These are phyloP conservation scores for Bhutanitis thaidina DNA, from an alignment of 2,888 invertebrate species.

Conservation along the genomic window DNA sequence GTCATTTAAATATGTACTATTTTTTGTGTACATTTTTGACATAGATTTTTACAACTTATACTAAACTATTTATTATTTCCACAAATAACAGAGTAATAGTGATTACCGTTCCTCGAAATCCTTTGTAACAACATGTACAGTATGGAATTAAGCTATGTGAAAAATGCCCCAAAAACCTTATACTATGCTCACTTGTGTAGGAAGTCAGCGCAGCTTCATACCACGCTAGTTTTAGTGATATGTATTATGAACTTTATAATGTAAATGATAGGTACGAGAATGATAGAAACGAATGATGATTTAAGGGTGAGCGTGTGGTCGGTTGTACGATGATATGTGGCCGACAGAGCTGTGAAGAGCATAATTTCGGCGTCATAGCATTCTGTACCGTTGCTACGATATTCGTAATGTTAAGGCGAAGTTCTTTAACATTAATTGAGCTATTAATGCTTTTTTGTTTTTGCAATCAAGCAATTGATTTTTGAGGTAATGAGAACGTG, in stretches of 20 bases:
- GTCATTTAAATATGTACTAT: too few relatives aligned
- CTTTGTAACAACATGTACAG: neutral
- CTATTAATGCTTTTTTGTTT: too few relatives aligned
- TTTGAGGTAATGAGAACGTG: too few relatives aligned
- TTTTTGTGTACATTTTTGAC: too few relatives aligned
- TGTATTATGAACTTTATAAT: neutral
- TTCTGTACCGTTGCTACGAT: slow-evolving; percentile 18
- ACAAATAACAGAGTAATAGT: too few relatives aligned
- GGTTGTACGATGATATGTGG: slow-evolving; percentile 3
- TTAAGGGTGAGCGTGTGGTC: neutral
- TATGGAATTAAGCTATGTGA: slow-evolving; percentile 5
- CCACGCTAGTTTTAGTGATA: neutral
- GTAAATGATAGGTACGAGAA: neutral
- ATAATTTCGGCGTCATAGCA: slow-evolving; percentile 14
- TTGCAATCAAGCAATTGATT: too few relatives aligned
- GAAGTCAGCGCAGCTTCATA: neutral
- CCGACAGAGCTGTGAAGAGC: slow-evolving; percentile 6
- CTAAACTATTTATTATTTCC: too few relatives aligned
- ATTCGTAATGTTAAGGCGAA: slow-evolving; percentile 13
- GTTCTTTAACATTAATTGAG: neutral
- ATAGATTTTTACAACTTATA: too few relatives aligned
- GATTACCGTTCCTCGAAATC: too few relatives aligned
- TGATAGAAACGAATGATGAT: neutral
- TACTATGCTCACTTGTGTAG: slow-evolving; percentile 2
- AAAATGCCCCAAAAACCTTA: slow-evolving; percentile 12